These are phyloP conservation scores for Halictus quadricinctus DNA, from an alignment of 2,888 invertebrate genomes.

Conservation along the genomic window DNA sequence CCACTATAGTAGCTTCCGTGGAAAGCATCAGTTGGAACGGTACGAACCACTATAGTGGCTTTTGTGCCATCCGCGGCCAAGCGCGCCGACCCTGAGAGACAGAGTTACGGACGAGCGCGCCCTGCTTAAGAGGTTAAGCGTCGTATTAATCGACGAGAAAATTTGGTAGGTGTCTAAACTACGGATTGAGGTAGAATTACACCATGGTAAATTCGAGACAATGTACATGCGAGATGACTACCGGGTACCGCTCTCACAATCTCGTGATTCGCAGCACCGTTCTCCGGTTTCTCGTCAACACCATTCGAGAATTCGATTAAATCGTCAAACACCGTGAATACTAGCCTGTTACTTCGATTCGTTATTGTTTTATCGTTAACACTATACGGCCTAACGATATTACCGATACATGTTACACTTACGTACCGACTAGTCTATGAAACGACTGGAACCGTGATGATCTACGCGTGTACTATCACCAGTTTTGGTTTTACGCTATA, in stretches of 20 bases:
- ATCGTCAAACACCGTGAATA: conserved; percentile 27
- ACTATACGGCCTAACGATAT: conserved; percentile 43
- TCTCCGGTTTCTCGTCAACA: not conserved
- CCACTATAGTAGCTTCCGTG: no score
- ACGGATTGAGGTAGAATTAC: conserved; percentile 66
- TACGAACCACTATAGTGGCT: no score
- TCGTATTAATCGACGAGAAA: conserved; percentile 22
- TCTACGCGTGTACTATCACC: conserved; percentile 43
- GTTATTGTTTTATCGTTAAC: conserved; percentile 30
- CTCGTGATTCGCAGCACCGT: not conserved
- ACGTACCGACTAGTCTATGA: conserved; percentile 39
- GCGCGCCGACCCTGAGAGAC: no score
- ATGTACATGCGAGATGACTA: conserved; percentile 42
- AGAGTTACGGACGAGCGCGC: no score
- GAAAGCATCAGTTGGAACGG: no score
- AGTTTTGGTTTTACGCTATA: conserved; percentile 27
- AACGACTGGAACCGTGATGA: conserved; percentile 48
- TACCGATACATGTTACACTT: conserved; percentile 46
- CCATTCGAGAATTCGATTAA: not conserved
- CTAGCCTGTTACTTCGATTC: conserved; percentile 35
- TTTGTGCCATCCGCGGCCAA: no score
- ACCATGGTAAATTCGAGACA: conserved; percentile 48
- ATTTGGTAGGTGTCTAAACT: conserved; percentile 45
- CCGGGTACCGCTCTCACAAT: conserved; percentile 11
- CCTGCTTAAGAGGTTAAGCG: not conserved